Base-by-base conservation (phyloP, 2,888 invertebrate genomes). In the Andrena dorsata region DNA sequence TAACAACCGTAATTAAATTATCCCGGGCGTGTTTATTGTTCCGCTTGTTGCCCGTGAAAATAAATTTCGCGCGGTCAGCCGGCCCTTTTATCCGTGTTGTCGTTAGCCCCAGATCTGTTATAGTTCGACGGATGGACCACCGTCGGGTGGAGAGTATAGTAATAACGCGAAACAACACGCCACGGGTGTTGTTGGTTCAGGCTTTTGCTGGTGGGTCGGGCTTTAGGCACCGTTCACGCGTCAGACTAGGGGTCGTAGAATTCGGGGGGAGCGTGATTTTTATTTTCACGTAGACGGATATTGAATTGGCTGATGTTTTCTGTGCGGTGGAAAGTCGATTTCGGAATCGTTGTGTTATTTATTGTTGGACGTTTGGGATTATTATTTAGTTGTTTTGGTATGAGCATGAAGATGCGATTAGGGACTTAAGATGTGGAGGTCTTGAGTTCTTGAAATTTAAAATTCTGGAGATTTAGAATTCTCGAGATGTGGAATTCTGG, bases 1-100 rank as follows among this genome's bases (percentile, higher is more conserved):
- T 35, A 49, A 60, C 66, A 71, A 35, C 49, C 61, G 51, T 69
- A 73, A 81, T 81, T 69, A 76, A 78, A 78, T 78, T 68, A 78
- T 58, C 70, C 79, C 47, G 58, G 56, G 32, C n/a, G 65, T 78
- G 64, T 73, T 81, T 73, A 65, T 81, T 49, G 13, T 51, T 63
- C 49, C 56, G 10, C 56, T 3, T 66, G 72, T 72, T 73, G 16
- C 10, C 41, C 10, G 32, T 32, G 72, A 63, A 72, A 80, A 77
- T 61, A 80, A 77, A 51, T 58, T 58, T 41, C 47, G n/a, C 35
- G 16, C 8, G 47, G 41, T 68, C 56, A 26, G 23, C 23, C 56
- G 51, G 20, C 66, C 30, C 30, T 53, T 66, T 30, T n/a, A 32
- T 51, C 30, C 30, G 76, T 41, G 53, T 63, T 63, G 30, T 70